phyloP scores from a whole-genome alignment of 2,888 invertebrate genomes.

The Kryphioiulus occultus region DNA sequence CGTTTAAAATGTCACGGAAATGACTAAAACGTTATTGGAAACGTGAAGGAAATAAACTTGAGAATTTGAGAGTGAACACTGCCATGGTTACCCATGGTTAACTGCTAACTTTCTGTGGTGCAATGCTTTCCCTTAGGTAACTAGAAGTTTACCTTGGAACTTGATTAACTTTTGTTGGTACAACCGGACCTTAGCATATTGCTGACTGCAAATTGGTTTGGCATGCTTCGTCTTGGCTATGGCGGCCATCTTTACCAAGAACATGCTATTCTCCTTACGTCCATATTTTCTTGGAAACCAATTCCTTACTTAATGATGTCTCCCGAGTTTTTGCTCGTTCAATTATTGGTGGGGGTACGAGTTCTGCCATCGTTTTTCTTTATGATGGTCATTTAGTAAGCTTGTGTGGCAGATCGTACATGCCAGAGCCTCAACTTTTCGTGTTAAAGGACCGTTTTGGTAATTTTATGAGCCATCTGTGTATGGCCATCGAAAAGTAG shows the following conservation, averaged over 20 bases:
- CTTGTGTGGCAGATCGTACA: conserved; percentile 36
- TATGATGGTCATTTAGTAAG: conserved; percentile 40
- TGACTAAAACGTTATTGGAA: too few relatives aligned
- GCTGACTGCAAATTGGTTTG: conserved; percentile 24
- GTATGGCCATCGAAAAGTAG: conserved; percentile 32
- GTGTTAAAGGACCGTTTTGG: conserved; percentile 40
- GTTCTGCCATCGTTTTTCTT: conserved; percentile 36
- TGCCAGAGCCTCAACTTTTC: conserved; percentile 39
- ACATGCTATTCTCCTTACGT: neutral
- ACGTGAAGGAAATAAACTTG: too few relatives aligned
- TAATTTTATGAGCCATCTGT: conserved; percentile 40
- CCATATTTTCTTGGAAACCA: conserved; percentile 25
- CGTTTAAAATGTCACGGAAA: too few relatives aligned
- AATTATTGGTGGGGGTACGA: conserved; percentile 29
- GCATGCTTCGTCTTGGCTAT: neutral
- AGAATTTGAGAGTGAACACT: too few relatives aligned
- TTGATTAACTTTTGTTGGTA: neutral
- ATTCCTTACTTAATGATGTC: conserved; percentile 40
- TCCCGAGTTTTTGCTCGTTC: conserved; percentile 36
- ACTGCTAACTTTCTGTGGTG: too few relatives aligned
- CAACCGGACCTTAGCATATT: too few relatives aligned
- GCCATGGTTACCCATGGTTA: too few relatives aligned
- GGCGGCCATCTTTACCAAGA: neutral
- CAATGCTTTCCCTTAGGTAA: too few relatives aligned
- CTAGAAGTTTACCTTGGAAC: too few relatives aligned